These are phyloP conservation scores for Puffinus mauretanicus DNA, from an alignment of 2,113 vertebrate genomes.

Conservation along the genomic window DNA sequence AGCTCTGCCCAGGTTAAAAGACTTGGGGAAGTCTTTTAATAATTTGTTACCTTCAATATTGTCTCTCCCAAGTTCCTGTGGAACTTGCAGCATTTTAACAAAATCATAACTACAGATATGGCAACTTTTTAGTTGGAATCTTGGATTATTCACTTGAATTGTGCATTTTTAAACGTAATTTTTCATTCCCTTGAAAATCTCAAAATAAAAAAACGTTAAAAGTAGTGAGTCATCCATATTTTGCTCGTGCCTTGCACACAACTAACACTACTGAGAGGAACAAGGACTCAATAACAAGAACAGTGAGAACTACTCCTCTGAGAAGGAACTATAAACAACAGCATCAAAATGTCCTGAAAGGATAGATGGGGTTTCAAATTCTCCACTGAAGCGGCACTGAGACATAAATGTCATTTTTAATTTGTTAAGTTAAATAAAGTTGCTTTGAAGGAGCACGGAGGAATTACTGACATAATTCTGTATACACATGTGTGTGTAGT, in stretches of 20 bases:
- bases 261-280: not conserved
- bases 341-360: not conserved
- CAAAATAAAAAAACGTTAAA: not conserved
- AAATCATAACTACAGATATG: accelerated
- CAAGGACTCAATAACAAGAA: not conserved
- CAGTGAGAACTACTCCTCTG: not conserved
- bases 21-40: not conserved
- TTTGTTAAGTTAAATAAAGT: not conserved
- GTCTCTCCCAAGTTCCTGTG: not conserved
- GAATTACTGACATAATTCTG: not conserved
- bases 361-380: not conserved
- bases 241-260: not conserved
- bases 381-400: not conserved
- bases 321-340: not conserved
- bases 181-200: not conserved
- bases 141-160: not conserved
- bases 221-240: not conserved
- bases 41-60: not conserved
- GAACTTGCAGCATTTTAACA: not conserved
- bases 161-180: not conserved
- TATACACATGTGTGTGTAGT: too few species aligned
- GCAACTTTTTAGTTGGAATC: not conserved
- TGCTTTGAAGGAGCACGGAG: not conserved
- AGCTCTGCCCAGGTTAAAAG: not conserved
- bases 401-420: not conserved